Evolutionary conservation across 2,888 invertebrate genomes (phyloP), one percentile per base, ranked within the genome.

Genomic region (Euplexia lucipara): DNA sequence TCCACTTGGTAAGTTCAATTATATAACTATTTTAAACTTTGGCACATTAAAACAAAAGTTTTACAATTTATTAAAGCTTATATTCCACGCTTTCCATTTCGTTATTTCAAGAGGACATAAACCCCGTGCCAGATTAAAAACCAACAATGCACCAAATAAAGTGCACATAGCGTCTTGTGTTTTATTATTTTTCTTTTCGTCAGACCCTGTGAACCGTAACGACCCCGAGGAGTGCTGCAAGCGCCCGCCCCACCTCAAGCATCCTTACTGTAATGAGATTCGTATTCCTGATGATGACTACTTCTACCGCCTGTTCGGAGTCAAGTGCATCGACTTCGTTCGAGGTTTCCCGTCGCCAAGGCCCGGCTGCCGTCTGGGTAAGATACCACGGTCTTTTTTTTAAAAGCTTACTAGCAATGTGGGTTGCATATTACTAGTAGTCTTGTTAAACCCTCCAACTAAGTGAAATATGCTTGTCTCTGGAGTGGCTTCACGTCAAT

Each of bases 231-330:
- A 98, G 90, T 98, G 98, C 90, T 98, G 98, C 92, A 96, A 97
- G 86, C 96, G 98, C 22, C 97, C 98, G 0, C 96, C 96, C 14
- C 98, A 98, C 83, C 95, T 97, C 57, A 98, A 98, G 88, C 98
- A 98, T 92, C 98, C 98, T 0, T 98, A 98, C 90, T 99, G 99
- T 88, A 97, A 98, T 91, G 98, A 98, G 93, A 98, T 99, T 82
- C 95, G 96, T 61, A 97, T 99, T 52, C 98, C 98, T 0, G 98
- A 97, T 78, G 98, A 98, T 87, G 99, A 99, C 89, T 98, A 98
- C 89, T 98, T 99, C 96, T 99, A 98, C 95, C 96, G 97, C 6
- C 95, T 98, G 42, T 98, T 97, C 90, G 96, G 97, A 78, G 97
- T 98, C 54, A 97, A 97, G 87, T 99, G 99, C 88, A 97, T 98